A percentile compares a stretch with the other conserved stretches of the same genome.
Conservation (phyloP, 1,140 invertebrate species). For the Diorhabda carinulata region DNA sequence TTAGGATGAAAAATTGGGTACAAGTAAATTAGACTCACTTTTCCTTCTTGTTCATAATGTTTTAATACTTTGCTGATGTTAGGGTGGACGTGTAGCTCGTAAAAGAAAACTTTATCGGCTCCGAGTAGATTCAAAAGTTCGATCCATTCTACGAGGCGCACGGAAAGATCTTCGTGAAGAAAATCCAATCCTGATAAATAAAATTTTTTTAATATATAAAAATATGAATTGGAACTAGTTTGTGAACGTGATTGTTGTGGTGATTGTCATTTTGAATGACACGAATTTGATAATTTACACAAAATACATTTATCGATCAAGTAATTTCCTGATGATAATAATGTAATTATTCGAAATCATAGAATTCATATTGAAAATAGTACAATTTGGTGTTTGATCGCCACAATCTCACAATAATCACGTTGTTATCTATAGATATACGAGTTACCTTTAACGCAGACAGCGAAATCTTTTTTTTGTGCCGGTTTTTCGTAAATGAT, state of each 20-base stretch:
- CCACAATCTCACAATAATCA: too few species aligned
- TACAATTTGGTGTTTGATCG: too few species aligned
- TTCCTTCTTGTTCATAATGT: constrained; percentile 72
- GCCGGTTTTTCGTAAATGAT: constrained; percentile 75
- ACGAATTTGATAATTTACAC: too few species aligned
- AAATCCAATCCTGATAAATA: constrained; percentile 71
- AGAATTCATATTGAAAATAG: too few species aligned
- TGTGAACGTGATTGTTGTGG: too few species aligned
- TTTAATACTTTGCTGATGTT: constrained; percentile 85
- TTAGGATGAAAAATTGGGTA: background rate
- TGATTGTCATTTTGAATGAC: too few species aligned
- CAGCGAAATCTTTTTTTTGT: constrained; percentile 78
- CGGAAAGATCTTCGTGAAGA: constrained; percentile 84
- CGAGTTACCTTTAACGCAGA: constrained; percentile 69
- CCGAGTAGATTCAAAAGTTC: constrained; percentile 82
- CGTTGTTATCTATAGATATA: too few species aligned
- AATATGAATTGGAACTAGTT: too few species aligned
- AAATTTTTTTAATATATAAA: constrained; percentile 44
- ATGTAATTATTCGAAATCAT: too few species aligned
- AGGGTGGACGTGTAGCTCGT: constrained; percentile 85
- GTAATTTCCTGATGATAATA: too few species aligned
- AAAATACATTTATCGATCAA: too few species aligned
- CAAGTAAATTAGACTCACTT: constrained; percentile 33
- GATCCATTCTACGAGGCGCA: constrained; percentile 91
- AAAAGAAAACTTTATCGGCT: constrained; percentile 90